A percentile compares a stretch with the other conserved stretches of the same genome.
phyloP scores from a whole-genome alignment of 2,797 vertebrate genomes.

The Artibeus jamaicensis region DNA sequence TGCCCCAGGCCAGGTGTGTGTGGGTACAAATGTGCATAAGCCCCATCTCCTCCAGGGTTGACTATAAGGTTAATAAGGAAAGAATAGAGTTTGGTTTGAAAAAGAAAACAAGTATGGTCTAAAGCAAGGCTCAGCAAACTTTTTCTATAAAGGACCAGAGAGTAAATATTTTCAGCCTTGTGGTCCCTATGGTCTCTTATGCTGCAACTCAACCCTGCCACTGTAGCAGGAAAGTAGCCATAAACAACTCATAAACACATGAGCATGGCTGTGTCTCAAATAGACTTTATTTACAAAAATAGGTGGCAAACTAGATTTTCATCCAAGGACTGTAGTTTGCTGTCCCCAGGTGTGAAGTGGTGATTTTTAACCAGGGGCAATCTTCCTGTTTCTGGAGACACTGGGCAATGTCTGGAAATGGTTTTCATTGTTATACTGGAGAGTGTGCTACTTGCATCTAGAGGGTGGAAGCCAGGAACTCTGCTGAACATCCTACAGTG shows the following conservation, averaged over 20 bases:
- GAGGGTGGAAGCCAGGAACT: background rate
- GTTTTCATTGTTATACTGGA: background rate
- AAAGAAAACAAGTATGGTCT: background rate
- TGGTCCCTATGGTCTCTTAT: background rate
- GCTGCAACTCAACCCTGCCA: background rate
- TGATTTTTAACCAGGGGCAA: background rate
- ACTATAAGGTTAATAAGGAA: background rate
- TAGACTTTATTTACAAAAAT: background rate
- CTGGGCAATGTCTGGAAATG: background rate
- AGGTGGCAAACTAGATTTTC: background rate
- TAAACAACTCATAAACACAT: background rate
- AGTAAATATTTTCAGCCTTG: background rate
- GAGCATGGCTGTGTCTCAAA: background rate
- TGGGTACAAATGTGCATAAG: background rate
- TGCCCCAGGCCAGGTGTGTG: background rate
- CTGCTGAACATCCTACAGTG: background rate
- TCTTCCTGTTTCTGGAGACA: background rate
- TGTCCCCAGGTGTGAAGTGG: background rate
- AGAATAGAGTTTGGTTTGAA: background rate
- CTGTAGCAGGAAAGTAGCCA: background rate
- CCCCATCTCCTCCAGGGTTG: background rate
- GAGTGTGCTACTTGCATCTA: background rate
- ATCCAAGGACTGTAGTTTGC: background rate
- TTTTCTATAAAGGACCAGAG: background rate
- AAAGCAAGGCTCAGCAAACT: background rate